A percentile compares a stretch with the other conserved stretches of the same genome.
Evolutionary conservation across 1,140 invertebrate species (phyloP).

Genomic region (Bombus difficillimus): DNA sequence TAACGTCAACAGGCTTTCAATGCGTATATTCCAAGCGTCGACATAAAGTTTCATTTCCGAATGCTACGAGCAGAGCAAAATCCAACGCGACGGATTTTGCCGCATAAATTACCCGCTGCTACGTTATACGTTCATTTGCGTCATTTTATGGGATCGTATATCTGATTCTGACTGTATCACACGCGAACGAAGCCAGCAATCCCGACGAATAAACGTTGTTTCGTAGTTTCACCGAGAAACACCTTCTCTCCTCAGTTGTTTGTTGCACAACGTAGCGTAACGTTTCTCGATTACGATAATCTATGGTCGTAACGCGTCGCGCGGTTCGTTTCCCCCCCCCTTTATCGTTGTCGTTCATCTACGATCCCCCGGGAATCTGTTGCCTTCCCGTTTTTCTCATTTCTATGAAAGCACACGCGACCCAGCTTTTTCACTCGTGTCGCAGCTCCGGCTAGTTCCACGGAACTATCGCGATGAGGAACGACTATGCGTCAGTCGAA

Average conservation of each 20-base stretch:
- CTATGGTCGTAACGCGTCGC: conserved; percentile 19
- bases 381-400: conserved; percentile 5
- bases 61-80: not conserved
- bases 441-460: not conserved
- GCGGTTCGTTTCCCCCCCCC: not conserved
- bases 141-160: conserved; percentile 47
- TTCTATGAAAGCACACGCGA: conserved; percentile 20
- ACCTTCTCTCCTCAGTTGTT: not conserved
- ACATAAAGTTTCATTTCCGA: conserved; percentile 3
- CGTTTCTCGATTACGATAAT: conserved; percentile 11
- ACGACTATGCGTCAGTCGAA: not conserved
- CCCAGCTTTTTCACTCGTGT: not conserved
- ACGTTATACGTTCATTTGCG: conserved; percentile 34
- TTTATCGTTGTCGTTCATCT: conserved; percentile 46
- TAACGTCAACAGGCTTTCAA: not conserved
- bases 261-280: conserved; percentile 3
- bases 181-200: too few relatives aligned
- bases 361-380: not conserved
- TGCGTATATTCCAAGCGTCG: not conserved
- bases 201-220: conserved; percentile 1
- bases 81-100: conserved; percentile 5
- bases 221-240: not conserved
- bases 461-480: conserved; percentile 1
- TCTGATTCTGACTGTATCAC: conserved; percentile 14
- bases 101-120: conserved; percentile 11